Conservation (phyloP, 2,113 vertebrate species). For the Orthonyx spaldingii region DNA sequence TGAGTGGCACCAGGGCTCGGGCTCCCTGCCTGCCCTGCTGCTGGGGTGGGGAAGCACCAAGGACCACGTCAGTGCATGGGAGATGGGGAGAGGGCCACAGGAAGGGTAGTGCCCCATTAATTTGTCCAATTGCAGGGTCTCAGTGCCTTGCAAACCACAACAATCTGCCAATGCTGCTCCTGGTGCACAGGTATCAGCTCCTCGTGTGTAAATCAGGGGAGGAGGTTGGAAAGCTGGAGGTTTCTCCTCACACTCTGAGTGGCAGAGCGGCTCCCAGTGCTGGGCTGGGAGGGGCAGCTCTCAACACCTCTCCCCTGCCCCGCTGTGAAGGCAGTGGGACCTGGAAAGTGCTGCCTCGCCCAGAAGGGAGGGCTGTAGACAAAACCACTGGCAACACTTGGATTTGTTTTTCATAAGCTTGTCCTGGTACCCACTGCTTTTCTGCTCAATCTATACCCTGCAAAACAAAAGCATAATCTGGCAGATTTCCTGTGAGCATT, state of each 20-base stretch:
- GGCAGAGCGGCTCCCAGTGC: neutral
- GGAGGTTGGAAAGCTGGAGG: neutral
- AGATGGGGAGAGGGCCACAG: neutral
- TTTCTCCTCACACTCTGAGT: neutral
- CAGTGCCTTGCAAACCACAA: neutral
- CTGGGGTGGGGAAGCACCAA: neutral
- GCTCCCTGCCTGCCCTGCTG: neutral
- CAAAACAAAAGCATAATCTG: neutral
- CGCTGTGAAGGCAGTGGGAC: neutral
- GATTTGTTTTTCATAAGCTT: neutral
- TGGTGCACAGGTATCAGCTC: rapidly evolving
- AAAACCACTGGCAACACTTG: neutral
- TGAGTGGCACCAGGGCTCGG: neutral
- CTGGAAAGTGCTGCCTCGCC: neutral
- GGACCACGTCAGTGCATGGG: rapidly evolving
- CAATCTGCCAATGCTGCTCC: neutral
- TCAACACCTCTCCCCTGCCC: rapidly evolving
- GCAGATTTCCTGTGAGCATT: neutral
- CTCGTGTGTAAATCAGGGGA: rapidly evolving
- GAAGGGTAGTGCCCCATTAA: rapidly evolving
- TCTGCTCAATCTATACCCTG: neutral
- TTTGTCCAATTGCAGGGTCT: neutral
- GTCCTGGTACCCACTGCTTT: rapidly evolving
- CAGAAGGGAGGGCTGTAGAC: neutral
- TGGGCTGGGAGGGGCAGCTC: neutral